These are phyloP conservation scores for Clepsis dumicolana DNA, from an alignment of 2,888 invertebrate genomes.

Conservation along the genomic window DNA sequence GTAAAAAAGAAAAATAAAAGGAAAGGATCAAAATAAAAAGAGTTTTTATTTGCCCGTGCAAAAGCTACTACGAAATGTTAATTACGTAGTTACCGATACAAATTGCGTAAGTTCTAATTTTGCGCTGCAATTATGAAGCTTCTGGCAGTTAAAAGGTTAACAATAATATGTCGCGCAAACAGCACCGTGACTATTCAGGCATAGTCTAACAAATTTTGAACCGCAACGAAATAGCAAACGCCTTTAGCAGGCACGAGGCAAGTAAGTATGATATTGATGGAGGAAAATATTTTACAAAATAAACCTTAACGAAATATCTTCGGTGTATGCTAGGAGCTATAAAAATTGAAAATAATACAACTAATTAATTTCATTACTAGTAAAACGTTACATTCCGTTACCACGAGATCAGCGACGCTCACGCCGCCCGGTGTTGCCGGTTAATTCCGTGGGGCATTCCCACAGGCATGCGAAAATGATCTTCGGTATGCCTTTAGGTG, in stretches of 20 bases:
- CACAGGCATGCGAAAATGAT: constrained; percentile 21
- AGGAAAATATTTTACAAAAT: constrained; percentile 85
- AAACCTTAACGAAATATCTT: constrained; percentile 86
- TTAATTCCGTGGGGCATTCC: constrained; percentile 45
- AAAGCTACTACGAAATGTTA: too few relatives aligned
- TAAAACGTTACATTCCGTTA: constrained; percentile 86
- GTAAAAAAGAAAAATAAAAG: neutral
- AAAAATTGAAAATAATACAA: constrained; percentile 86
- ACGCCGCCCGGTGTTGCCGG: constrained; percentile 75
- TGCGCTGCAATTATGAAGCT: constrained; percentile 1
- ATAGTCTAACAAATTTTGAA: constrained; percentile 57
- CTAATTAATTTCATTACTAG: constrained; percentile 86
- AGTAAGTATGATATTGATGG: constrained; percentile 83
- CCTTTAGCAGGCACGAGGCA: constrained; percentile 45
- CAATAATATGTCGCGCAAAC: constrained; percentile 48
- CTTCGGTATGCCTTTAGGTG: constrained; percentile 32
- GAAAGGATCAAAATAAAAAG: neutral
- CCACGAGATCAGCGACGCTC: constrained; percentile 85
- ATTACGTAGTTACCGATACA: neutral
- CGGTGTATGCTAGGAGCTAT: constrained; percentile 86
- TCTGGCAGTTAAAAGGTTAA: constrained; percentile 49
- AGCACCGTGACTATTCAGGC: constrained; percentile 65
- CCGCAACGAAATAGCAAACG: constrained; percentile 64
- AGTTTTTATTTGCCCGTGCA: too few relatives aligned
- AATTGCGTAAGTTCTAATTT: neutral